Conservation (phyloP, 1,140 invertebrate species). For the Diploscapter pachys region DNA sequence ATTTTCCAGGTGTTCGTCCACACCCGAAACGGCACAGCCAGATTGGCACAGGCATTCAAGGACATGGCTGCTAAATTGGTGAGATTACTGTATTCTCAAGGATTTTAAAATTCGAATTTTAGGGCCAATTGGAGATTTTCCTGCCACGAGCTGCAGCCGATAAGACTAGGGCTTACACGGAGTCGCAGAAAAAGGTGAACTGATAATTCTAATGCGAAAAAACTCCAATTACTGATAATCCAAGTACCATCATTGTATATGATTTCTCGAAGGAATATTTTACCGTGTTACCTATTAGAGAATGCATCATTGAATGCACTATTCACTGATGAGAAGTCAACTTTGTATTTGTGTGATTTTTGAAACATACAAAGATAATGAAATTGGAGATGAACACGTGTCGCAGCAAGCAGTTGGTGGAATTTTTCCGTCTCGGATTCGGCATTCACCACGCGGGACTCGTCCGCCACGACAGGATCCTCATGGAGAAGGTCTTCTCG, state of each 20-base stretch:
- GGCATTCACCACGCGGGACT: constrained; percentile 96
- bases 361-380: neutral
- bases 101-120: no score
- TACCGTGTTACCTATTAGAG: no score
- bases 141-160: constrained; percentile 67
- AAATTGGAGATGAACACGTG: constrained; percentile 14
- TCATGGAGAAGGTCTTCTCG: constrained; percentile 83
- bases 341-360: no score
- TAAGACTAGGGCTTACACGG: constrained; percentile 56
- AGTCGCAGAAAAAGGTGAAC: constrained; percentile 62
- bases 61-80: constrained; percentile 69
- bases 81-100: no score
- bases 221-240: no score
- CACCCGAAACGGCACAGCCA: constrained; percentile 86
- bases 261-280: no score
- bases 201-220: neutral
- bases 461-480: constrained; percentile 63
- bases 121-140: constrained; percentile 49
- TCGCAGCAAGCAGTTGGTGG: constrained; percentile 57
- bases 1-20: constrained; percentile 80
- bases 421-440: constrained; percentile 80
- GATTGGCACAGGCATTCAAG: constrained; percentile 75
- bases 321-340: no score
- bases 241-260: no score
- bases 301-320: no score